Percentiles rank a stretch among this genome's conserved stretches.
phyloP scores from a whole-genome alignment of 2,113 vertebrate species.

The Microtus pennsylvanicus region DNA sequence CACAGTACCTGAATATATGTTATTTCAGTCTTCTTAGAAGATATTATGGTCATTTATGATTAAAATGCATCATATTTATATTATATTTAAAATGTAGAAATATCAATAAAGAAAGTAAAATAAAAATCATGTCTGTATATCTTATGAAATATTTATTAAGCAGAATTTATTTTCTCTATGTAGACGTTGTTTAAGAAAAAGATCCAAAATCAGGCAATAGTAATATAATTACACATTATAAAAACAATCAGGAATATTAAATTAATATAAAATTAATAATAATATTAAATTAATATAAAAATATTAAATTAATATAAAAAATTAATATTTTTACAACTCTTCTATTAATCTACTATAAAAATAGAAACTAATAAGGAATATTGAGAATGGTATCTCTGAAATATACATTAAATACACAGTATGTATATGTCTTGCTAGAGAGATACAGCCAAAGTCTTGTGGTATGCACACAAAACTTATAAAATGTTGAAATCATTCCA shows the following conservation, averaged over 20 bases:
- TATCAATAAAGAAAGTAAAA: too few species aligned
- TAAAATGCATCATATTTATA: too few species aligned
- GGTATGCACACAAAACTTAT: neutral
- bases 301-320: too few species aligned
- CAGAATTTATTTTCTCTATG: neutral
- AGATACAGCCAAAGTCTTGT: neutral
- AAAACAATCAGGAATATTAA: too few species aligned
- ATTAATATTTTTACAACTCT: neutral
- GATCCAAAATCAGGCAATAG: neutral
- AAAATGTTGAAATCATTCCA: neutral
- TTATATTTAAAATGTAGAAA: too few species aligned
- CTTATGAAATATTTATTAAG: neutral
- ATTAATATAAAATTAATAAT: too few species aligned
- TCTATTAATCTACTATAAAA: neutral
- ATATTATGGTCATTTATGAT: too few species aligned
- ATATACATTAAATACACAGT: neutral
- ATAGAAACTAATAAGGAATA: neutral
- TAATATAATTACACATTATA: neutral
- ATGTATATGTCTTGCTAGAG: neutral
- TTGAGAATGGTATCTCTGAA: neutral
- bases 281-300: too few species aligned
- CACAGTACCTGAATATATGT: too few species aligned
- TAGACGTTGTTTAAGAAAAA: neutral
- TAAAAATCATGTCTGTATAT: too few species aligned
- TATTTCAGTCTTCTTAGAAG: too few species aligned